A percentile compares a stretch with the other conserved stretches of the same genome.
Conservation (phyloP, 1,140 invertebrate species). For the Catajapyx aquilonaris region DNA sequence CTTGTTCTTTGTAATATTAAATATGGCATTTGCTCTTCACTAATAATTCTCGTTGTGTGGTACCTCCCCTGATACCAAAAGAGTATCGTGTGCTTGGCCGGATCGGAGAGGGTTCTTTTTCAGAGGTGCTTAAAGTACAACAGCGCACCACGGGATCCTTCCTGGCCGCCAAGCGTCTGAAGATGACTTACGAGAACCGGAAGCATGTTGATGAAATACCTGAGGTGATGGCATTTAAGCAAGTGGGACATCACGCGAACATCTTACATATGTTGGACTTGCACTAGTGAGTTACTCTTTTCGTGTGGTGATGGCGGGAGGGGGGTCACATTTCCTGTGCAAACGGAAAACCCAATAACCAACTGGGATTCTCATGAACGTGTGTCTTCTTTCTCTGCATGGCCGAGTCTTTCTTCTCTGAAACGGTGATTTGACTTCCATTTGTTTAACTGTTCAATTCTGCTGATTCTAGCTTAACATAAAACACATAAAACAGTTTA, state of each 20-base stretch:
- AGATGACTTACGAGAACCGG: slow-evolving; percentile 31
- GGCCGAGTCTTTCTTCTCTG: not conserved
- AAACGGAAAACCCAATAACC: not conserved
- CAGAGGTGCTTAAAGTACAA: slow-evolving; percentile 42
- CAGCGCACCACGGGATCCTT: slow-evolving; percentile 26
- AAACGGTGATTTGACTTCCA: too few species aligned
- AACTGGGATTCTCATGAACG: not conserved
- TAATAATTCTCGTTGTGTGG: too few species aligned
- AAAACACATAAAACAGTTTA: too few species aligned
- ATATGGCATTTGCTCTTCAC: too few species aligned
- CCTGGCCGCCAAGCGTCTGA: slow-evolving; percentile 40
- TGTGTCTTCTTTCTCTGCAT: not conserved
- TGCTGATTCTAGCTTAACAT: too few species aligned
- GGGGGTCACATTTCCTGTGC: too few species aligned
- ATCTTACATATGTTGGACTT: slow-evolving; percentile 36
- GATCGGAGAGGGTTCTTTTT: slow-evolving; percentile 42
- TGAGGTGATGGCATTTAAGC: slow-evolving; percentile 35
- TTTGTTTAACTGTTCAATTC: too few species aligned
- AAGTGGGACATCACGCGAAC: slow-evolving; percentile 33
- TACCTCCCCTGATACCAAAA: too few species aligned
- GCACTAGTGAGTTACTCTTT: slow-evolving; percentile 29
- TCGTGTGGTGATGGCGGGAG: not conserved
- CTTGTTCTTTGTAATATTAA: too few species aligned
- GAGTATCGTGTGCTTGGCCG: slow-evolving; percentile 37
- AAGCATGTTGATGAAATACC: slow-evolving; percentile 32